Evolutionary conservation across 2,888 invertebrate genomes (phyloP).

Genomic region (Steinernema scapterisci): DNA sequence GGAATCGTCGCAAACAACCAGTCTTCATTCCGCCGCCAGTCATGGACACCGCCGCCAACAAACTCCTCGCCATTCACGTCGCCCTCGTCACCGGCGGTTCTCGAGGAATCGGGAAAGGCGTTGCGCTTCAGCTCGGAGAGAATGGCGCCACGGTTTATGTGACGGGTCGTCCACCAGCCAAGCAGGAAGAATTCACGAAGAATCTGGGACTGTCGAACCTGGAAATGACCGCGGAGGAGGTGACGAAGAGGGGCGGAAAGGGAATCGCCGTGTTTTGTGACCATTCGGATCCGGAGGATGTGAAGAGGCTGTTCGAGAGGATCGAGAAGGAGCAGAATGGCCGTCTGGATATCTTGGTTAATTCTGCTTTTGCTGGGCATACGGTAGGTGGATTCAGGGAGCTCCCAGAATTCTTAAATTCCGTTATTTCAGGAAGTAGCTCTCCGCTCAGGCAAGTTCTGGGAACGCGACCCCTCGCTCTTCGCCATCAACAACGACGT

Average conservation of each 20-base stretch:
- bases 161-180: slow-evolving; percentile 55
- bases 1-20: too few species aligned
- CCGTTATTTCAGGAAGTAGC: slow-evolving; percentile 37
- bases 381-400: slow-evolving; percentile 32
- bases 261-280: slow-evolving; percentile 68
- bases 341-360: slow-evolving; percentile 68
- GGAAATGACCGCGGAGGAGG: slow-evolving; percentile 52
- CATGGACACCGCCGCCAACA: not conserved
- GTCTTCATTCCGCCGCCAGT: too few species aligned
- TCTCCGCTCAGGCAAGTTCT: slow-evolving; percentile 66
- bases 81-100: slow-evolving; percentile 59
- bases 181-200: slow-evolving; percentile 3
- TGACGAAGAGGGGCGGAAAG: slow-evolving; percentile 65
- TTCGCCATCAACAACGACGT: slow-evolving; percentile 69
- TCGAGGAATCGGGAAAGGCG: slow-evolving; percentile 50
- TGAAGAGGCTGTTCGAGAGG: slow-evolving; percentile 66
- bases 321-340: slow-evolving; percentile 67
- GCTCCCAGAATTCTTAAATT: not conserved
- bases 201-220: slow-evolving; percentile 31
- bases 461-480: slow-evolving; percentile 65
- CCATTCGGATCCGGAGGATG: slow-evolving; percentile 66
- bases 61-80: slow-evolving; percentile 44
- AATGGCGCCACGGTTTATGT: slow-evolving; percentile 69
- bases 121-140: slow-evolving; percentile 67
- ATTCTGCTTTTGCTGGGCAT: slow-evolving; percentile 67